phyloP scores from a whole-genome alignment of 2,888 invertebrate species.

The Plemyria rubiginata region DNA sequence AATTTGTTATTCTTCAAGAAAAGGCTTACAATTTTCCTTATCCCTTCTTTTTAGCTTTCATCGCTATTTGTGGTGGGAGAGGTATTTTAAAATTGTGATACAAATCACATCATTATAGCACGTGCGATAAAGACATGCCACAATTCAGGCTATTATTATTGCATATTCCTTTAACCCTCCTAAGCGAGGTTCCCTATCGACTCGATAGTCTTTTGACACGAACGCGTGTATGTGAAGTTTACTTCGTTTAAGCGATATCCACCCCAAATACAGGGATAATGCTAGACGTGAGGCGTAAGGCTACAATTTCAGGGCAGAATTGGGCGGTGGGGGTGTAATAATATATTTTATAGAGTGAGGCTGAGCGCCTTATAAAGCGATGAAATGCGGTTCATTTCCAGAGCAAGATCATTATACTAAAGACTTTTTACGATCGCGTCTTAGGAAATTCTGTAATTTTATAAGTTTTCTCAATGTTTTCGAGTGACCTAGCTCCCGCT shows the following conservation, averaged over 20 bases:
- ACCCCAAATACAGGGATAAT: constrained; percentile 21
- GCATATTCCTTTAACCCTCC: constrained; percentile 14
- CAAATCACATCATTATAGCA: background rate
- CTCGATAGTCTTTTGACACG: constrained; percentile 39
- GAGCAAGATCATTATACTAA: constrained; percentile 4
- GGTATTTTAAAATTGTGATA: background rate
- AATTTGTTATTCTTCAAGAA: no score
- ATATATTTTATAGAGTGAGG: constrained; percentile 5
- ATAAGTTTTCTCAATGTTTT: background rate
- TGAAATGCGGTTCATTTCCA: constrained; percentile 1
- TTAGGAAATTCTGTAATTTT: background rate
- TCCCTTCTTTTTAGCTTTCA: no score
- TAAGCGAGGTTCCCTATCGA: constrained; percentile 31
- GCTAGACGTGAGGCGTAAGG: constrained; percentile 16
- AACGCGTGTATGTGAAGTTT: constrained; percentile 38
- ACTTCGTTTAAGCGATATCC: constrained; percentile 24
- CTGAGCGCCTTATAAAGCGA: constrained; percentile 5
- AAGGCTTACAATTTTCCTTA: no score
- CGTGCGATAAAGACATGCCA: constrained; percentile 5
- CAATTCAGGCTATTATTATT: background rate
- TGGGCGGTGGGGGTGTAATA: constrained; percentile 9
- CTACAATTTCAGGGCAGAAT: constrained; percentile 10
- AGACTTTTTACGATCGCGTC: background rate
- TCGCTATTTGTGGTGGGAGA: background rate
- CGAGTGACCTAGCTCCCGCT: background rate